Percentiles rank a stretch among this genome's conserved stretches.
These are phyloP conservation scores for Caretta caretta DNA, from an alignment of 2,113 vertebrate genomes.

Conservation along the genomic window DNA sequence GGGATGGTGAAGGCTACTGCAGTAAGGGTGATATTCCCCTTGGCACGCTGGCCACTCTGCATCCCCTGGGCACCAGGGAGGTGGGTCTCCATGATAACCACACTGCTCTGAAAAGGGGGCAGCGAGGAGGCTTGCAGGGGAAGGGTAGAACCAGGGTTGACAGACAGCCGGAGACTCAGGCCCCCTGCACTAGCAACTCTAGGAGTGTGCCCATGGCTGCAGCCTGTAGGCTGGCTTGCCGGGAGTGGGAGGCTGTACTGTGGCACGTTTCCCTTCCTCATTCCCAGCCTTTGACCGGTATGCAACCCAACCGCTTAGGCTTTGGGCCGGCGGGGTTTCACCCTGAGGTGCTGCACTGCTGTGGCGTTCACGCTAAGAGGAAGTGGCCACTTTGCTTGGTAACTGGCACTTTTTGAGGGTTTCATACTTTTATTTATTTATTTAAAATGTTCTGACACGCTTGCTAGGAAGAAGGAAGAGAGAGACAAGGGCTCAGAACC, in stretches of 20 bases:
- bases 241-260: neutral
- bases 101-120: neutral
- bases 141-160: fast-evolving
- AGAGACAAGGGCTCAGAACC: fast-evolving
- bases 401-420: neutral
- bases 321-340: neutral
- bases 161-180: neutral
- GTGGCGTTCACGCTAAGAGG: conserved; percentile 51
- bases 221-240: neutral
- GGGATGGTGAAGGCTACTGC: neutral
- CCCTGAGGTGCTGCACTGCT: neutral
- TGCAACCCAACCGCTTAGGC: neutral
- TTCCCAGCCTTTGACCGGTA: neutral
- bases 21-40: neutral
- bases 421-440: conserved; percentile 19
- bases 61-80: neutral
- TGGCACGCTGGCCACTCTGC: neutral
- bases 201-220: neutral
- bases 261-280: neutral
- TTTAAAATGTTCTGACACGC: neutral
- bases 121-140: neutral
- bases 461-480: neutral
- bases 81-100: neutral
- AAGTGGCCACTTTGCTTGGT: conserved; percentile 55
- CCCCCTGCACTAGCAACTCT: neutral